These are phyloP conservation scores for Strigops habroptila DNA, from an alignment of 2,113 vertebrate species.

Conservation along the genomic window DNA sequence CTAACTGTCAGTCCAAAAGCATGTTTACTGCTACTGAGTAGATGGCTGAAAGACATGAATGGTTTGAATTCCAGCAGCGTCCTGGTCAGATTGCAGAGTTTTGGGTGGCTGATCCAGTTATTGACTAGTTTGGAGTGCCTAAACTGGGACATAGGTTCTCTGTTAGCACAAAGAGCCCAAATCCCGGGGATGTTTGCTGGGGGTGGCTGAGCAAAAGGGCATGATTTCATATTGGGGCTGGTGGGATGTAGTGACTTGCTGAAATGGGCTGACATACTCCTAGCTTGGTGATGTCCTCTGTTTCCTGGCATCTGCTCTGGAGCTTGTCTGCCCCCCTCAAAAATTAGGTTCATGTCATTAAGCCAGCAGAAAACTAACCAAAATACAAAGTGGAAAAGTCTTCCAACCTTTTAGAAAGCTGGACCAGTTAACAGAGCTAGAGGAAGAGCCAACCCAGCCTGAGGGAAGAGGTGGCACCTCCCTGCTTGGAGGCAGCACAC, in stretches of 20 bases:
- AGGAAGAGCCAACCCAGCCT: background rate
- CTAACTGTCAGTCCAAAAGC: background rate
- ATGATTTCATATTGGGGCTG: background rate
- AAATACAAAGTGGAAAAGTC: background rate
- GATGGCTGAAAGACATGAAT: background rate
- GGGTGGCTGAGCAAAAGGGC: background rate
- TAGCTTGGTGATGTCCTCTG: background rate
- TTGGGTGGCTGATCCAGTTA: background rate
- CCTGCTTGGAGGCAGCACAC: background rate
- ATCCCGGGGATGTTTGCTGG: background rate
- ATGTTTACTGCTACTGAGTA: background rate
- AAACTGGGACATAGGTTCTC: accelerated
- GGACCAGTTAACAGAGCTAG: background rate
- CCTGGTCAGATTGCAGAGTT: background rate
- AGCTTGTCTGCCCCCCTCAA: background rate
- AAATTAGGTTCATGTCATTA: background rate
- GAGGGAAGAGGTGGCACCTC: background rate
- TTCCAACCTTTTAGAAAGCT: background rate
- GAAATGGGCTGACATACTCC: background rate
- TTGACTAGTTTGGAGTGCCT: background rate
- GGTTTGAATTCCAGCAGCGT: background rate
- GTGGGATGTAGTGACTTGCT: too few species aligned
- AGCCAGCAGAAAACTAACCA: background rate
- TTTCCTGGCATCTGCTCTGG: background rate
- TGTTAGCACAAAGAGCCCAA: background rate